phyloP scores from a whole-genome alignment of 2,113 vertebrate species.

The Dicentrarchus labrax region DNA sequence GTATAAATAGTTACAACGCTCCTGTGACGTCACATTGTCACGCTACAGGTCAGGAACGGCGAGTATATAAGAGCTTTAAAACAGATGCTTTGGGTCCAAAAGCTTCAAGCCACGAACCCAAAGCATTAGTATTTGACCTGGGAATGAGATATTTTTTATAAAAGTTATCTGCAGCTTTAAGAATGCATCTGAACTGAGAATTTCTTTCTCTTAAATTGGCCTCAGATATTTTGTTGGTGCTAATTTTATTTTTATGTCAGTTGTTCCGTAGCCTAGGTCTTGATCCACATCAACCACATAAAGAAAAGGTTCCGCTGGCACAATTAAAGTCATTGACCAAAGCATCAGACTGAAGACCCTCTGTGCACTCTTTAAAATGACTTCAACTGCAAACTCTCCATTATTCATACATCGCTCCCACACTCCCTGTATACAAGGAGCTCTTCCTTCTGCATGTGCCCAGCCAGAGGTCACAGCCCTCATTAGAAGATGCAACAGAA shows the following conservation, averaged over 20 bases:
- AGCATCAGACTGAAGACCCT: conserved; percentile 38
- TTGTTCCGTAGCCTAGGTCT: not conserved
- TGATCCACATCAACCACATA: not conserved
- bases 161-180: too few relatives aligned
- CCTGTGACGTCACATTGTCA: too few relatives aligned
- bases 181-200: not conserved
- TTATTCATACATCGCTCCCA: conserved; percentile 66
- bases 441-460: conserved; percentile 48
- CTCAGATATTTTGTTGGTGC: not conserved
- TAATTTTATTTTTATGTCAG: not conserved
- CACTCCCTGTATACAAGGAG: conserved; percentile 23
- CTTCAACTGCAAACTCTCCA: conserved; percentile 35
- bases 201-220: not conserved
- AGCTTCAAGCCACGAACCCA: too few relatives aligned
- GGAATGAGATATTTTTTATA: too few relatives aligned
- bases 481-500: conserved; percentile 62
- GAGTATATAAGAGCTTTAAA: too few relatives aligned
- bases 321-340: conserved; percentile 44
- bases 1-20: too few relatives aligned
- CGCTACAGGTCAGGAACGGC: too few relatives aligned
- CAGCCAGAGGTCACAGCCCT: conserved; percentile 62
- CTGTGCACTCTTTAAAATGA: conserved; percentile 53
- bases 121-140: too few relatives aligned
- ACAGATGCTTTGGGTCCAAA: too few relatives aligned
- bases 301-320: conserved; percentile 12